Evolutionary conservation across 64 coral and sea anemone species (phyloP).

Genomic region (Hydrozoanthus tunicans): DNA sequence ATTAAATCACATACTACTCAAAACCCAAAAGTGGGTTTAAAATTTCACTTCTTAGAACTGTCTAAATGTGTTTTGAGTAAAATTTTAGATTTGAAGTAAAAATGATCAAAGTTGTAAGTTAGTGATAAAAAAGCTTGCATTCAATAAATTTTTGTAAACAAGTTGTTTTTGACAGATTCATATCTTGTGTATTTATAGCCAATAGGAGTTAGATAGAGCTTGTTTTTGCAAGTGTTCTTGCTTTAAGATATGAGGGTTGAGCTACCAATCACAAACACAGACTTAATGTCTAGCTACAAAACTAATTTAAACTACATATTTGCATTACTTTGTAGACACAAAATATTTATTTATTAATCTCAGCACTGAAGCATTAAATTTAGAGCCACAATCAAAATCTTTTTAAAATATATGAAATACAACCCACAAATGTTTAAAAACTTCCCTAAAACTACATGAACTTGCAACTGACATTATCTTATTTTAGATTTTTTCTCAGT

Average conservation of each 20-base stretch:
- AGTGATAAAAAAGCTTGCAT: not conserved
- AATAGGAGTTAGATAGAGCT: not conserved
- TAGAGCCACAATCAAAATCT: no score
- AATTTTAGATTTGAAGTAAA: not conserved
- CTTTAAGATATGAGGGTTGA: not conserved
- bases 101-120: not conserved
- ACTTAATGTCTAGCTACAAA: not conserved
- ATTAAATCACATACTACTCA: not conserved
- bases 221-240: not conserved
- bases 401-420: no score
- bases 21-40: no score
- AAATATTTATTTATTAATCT: not conserved
- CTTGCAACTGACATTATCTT: no score
- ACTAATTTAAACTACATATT: not conserved
- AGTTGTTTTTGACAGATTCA: not conserved
- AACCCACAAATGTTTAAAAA: no score
- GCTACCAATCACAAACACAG: not conserved
- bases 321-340: not conserved
- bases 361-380: not conserved
- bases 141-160: not conserved
- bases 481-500: no score
- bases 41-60: no score
- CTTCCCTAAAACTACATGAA: no score
- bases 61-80: not conserved
- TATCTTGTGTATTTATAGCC: not conserved